phyloP scores from a whole-genome alignment of 2,797 vertebrate species.

The Novumbra hubbsi region DNA sequence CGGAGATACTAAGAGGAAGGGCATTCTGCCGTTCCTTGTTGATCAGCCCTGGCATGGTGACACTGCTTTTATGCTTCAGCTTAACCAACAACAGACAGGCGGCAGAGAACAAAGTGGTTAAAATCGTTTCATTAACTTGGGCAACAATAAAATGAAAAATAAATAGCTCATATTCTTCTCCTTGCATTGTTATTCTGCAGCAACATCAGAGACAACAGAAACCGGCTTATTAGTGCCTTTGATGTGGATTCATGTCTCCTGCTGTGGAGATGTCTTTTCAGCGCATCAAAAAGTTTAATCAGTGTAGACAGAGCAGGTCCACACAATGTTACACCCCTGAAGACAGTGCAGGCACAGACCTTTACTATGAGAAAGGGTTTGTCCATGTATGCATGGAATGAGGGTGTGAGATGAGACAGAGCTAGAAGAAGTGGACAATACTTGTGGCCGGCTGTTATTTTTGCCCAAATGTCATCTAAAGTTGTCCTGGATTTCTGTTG shows the following conservation, averaged over 20 bases:
- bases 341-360: too few species aligned
- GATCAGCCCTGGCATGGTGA: conserved; percentile 89
- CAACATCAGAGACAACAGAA: conserved; percentile 36
- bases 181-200: conserved; percentile 15
- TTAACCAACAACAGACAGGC: conserved; percentile 8
- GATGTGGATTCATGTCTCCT: conserved; percentile 22
- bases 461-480: conserved; percentile 38
- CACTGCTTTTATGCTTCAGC: conserved; percentile 47
- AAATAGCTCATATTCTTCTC: neutral
- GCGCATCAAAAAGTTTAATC: conserved; percentile 10
- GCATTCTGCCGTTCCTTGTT: conserved; percentile 76
- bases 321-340: neutral
- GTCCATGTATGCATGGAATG: neutral
- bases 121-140: conserved; percentile 5
- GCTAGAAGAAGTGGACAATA: conserved; percentile 9
- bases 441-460: conserved; percentile 14
- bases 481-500: conserved; percentile 48
- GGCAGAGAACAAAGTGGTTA: conserved; percentile 12
- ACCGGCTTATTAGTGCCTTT: conserved; percentile 21
- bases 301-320: neutral
- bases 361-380: neutral
- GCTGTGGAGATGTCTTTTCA: conserved; percentile 18
- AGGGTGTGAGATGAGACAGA: conserved; percentile 15
- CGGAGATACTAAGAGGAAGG: conserved; percentile 83
- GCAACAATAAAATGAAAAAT: conserved; percentile 16